phyloP scores from a whole-genome alignment of 1,140 invertebrate species.

The Colletes latitarsis region DNA sequence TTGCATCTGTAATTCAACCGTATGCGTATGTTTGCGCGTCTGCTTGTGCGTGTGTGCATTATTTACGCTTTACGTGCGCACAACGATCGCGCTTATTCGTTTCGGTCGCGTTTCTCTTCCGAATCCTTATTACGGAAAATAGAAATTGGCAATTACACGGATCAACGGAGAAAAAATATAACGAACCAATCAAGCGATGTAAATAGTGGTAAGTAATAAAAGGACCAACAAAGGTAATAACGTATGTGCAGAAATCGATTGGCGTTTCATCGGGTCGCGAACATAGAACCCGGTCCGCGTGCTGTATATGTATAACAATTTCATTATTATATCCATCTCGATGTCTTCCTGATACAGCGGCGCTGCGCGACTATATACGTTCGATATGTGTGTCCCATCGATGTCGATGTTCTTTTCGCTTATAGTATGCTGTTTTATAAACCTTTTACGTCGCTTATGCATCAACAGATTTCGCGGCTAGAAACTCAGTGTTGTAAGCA shows the following conservation, averaged over 20 bases:
- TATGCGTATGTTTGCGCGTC: background rate
- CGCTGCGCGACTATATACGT: no score
- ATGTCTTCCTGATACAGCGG: no score
- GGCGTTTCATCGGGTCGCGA: no score
- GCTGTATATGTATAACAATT: no score
- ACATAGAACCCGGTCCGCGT: no score
- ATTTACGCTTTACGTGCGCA: background rate
- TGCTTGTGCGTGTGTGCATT: background rate
- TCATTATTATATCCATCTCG: no score
- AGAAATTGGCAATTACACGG: conserved; percentile 14
- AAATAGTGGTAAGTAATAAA: no score
- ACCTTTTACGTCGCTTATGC: background rate
- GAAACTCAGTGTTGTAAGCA: conserved; percentile 33
- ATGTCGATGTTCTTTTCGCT: no score
- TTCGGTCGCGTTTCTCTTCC: background rate
- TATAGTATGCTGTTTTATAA: background rate
- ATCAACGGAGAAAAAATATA: conserved; percentile 6
- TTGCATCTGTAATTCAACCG: conserved; percentile 34
- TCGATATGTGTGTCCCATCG: conserved; percentile 9
- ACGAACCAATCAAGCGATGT: background rate
- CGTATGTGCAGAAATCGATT: no score
- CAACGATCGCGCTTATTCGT: background rate
- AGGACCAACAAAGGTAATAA: no score
- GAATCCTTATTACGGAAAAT: background rate
- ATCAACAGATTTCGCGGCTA: conserved; percentile 10